Evolutionary conservation across 2,888 invertebrate genomes (phyloP).

Genomic region (Hypena proboscidalis): DNA sequence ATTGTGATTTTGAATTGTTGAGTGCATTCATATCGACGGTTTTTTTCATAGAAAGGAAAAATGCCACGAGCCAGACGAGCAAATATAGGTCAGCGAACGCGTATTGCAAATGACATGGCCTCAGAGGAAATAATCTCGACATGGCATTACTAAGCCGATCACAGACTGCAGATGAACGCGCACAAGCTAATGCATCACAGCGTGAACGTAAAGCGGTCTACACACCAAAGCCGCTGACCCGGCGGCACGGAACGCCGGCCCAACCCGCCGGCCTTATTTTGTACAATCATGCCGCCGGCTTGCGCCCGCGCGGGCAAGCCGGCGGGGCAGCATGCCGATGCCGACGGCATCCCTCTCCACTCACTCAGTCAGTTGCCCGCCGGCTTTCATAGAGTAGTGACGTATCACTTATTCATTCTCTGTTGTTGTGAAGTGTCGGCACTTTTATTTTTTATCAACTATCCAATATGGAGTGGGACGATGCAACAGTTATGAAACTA

Average conservation of each 20-base stretch:
- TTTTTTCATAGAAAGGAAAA: too few relatives aligned
- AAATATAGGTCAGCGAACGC: too few relatives aligned
- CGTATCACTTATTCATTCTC: too few relatives aligned
- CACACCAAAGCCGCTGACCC: slow-evolving; percentile 4
- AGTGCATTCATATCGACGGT: too few relatives aligned
- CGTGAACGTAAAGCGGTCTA: background rate
- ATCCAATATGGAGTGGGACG: slow-evolving; percentile 13
- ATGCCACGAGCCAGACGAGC: too few relatives aligned
- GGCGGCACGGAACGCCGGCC: slow-evolving; percentile 7
- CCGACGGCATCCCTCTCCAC: slow-evolving; percentile 12
- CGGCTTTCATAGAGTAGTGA: slow-evolving; percentile 2
- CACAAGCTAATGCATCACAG: background rate
- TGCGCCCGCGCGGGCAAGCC: slow-evolving; percentile 2
- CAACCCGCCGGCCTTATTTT: slow-evolving; percentile 13
- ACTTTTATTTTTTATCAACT: slow-evolving; percentile 5
- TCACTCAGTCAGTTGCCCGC: background rate
- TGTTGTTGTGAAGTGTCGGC: too few relatives aligned
- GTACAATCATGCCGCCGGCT: slow-evolving; percentile 11
- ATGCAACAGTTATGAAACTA: slow-evolving; percentile 5
- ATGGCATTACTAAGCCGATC: too few relatives aligned
- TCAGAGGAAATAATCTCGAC: too few relatives aligned
- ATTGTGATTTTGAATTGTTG: too few relatives aligned
- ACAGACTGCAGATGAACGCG: too few relatives aligned
- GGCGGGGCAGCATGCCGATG: slow-evolving; percentile 13
- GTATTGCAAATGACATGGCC: too few relatives aligned